Evolutionary conservation across 2,113 vertebrate species (phyloP).

Genomic region (Anoplopoma fimbria): DNA sequence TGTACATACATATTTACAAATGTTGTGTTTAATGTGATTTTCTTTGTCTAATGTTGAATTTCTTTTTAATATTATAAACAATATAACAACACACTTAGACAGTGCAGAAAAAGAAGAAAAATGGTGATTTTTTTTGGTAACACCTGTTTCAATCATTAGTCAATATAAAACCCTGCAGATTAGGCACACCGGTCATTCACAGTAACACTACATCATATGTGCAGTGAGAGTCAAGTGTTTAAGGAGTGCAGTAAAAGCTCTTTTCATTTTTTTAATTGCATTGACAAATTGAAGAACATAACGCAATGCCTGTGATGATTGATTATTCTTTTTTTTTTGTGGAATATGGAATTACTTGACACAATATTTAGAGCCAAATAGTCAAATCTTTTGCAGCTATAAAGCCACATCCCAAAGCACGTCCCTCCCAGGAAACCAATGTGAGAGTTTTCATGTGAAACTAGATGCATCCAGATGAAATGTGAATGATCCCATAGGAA

Average conservation of each 20-base stretch:
- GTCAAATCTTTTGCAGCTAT: not conserved
- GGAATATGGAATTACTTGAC: not conserved
- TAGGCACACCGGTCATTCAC: not conserved
- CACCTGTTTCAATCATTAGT: not conserved
- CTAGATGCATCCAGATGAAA: not conserved
- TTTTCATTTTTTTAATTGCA: not conserved
- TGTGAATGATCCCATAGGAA: conserved; percentile 7
- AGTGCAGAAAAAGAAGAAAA: too few species aligned
- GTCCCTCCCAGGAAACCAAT: not conserved
- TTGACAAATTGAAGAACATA: not conserved
- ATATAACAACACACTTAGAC: too few species aligned
- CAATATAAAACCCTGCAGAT: not conserved
- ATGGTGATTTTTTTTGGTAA: too few species aligned
- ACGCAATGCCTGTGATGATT: not conserved
- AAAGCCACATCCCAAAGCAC: not conserved
- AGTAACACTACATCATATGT: not conserved
- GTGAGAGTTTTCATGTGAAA: not conserved
- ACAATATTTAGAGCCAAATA: not conserved
- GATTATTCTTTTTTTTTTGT: not conserved
- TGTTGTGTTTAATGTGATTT: not conserved
- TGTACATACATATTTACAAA: not conserved
- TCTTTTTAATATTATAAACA: not conserved
- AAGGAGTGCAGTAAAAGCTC: too few species aligned
- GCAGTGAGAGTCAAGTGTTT: not conserved
- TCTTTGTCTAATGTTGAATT: not conserved